phyloP scores from a whole-genome alignment of 2,797 vertebrate genomes.

The Notamacropus eugenii region DNA sequence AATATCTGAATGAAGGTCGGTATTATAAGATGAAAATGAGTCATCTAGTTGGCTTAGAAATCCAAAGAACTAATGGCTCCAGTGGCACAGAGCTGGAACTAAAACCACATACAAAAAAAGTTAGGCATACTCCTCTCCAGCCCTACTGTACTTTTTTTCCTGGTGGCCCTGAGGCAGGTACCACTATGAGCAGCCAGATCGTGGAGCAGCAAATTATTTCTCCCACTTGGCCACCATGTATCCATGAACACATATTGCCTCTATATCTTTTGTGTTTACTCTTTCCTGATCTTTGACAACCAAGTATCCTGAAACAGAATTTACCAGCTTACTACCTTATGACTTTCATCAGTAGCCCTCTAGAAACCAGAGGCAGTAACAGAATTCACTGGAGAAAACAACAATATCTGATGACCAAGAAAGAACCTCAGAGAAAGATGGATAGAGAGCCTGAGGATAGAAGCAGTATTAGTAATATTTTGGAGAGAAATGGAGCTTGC shows the following conservation, averaged over 20 bases:
- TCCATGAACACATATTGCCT: neutral
- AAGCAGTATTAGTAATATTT: neutral
- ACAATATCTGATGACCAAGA: neutral
- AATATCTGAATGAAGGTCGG: neutral
- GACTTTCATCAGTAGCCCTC: neutral
- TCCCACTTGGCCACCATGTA: neutral
- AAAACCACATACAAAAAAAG: neutral
- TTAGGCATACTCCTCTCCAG: neutral
- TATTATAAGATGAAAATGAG: neutral
- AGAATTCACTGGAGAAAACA: neutral
- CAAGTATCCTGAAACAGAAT: neutral
- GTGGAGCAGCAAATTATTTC: neutral
- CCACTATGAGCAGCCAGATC: neutral
- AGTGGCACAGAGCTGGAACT: neutral
- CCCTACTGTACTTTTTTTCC: neutral
- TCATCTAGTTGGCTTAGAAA: neutral
- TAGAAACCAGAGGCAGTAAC: neutral
- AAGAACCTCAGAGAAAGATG: neutral
- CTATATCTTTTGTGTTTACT: neutral
- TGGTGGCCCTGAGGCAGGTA: neutral
- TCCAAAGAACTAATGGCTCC: neutral
- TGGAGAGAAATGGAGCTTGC: neutral
- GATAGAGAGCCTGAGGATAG: neutral
- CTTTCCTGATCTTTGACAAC: neutral
- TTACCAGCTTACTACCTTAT: neutral